Evolutionary conservation across 2,888 invertebrate species (phyloP).

Genomic region (Leucoma salicis): DNA sequence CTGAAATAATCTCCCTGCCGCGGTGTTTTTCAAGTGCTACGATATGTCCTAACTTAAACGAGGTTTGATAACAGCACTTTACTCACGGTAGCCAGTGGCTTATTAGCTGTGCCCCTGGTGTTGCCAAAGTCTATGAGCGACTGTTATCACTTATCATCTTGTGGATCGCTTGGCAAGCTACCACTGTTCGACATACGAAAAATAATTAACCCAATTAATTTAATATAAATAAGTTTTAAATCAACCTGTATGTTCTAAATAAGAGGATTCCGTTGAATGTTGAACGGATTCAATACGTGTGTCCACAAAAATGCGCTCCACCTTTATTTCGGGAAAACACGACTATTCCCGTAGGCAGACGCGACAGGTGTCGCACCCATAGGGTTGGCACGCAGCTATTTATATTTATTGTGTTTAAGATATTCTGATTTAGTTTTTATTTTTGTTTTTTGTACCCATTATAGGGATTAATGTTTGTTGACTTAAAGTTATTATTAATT

Average conservation of each 20-base stretch:
- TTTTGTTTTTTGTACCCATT: not conserved
- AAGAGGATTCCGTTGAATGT: constrained; percentile 26
- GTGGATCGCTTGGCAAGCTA: too few species aligned
- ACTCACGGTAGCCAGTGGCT: too few species aligned
- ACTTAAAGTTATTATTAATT: not conserved
- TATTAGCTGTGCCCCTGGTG: too few species aligned
- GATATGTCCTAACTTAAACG: too few species aligned
- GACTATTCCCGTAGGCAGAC: constrained; percentile 33
- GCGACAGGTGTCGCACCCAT: constrained; percentile 31
- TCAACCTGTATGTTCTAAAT: constrained; percentile 19
- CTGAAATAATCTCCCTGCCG: too few species aligned
- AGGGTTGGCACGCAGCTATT: constrained; percentile 22
- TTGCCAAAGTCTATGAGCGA: too few species aligned
- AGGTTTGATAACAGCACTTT: too few species aligned
- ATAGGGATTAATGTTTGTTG: not conserved
- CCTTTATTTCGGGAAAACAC: constrained; percentile 40
- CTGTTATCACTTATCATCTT: too few species aligned
- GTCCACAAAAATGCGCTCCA: constrained; percentile 38
- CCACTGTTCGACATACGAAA: too few species aligned
- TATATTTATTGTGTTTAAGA: not conserved
- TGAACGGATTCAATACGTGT: constrained; percentile 34
- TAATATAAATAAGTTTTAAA: too few species aligned
- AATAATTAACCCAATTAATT: too few species aligned
- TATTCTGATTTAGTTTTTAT: not conserved
- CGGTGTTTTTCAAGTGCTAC: too few species aligned